phyloP scores from a whole-genome alignment of 2,113 vertebrate species.

The Poicephalus gulielmi region DNA sequence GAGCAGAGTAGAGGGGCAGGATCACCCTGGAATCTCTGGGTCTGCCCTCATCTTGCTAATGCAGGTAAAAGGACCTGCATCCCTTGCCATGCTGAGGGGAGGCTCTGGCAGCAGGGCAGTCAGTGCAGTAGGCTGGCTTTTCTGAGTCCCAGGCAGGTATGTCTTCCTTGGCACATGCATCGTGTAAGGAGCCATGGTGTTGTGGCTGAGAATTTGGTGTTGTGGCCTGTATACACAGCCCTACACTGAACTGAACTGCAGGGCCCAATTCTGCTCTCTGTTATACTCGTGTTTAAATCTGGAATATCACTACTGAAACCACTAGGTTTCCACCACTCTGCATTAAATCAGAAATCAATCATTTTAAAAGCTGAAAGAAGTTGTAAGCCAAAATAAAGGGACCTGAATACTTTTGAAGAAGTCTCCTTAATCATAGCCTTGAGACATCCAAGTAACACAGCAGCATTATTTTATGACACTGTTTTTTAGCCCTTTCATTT shows the following conservation, averaged over 20 bases:
- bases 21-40: neutral
- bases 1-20: too few relatives aligned
- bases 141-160: neutral
- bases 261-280: neutral
- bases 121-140: neutral
- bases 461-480: neutral
- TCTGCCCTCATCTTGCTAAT: neutral
- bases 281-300: neutral
- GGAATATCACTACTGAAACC: neutral
- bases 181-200: fast-evolving
- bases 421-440: neutral
- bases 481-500: neutral
- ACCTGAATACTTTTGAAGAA: neutral
- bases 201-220: neutral
- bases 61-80: neutral
- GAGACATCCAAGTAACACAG: neutral
- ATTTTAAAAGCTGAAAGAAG: neutral
- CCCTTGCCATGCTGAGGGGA: neutral
- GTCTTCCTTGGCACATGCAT: too few relatives aligned
- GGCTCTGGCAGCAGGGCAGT: neutral
- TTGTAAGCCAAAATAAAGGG: neutral
- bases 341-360: neutral
- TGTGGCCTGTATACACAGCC: neutral
- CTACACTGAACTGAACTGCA: neutral
- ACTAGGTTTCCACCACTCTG: neutral